Percentiles rank a stretch among this genome's conserved stretches.
phyloP scores from a whole-genome alignment of 2,113 vertebrate species.

The Rhagologus leucostigma region DNA sequence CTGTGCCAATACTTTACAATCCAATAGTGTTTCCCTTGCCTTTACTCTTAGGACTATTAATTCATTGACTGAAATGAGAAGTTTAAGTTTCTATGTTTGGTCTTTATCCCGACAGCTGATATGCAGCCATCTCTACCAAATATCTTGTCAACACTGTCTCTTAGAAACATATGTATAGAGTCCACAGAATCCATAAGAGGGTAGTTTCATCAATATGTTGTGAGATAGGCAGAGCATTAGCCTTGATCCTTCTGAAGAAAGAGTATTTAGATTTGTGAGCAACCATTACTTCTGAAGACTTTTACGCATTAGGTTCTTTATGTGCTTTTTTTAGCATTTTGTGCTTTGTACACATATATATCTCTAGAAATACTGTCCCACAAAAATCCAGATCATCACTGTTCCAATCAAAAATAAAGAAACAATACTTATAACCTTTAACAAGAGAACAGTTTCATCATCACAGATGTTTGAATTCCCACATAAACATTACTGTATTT shows the following conservation, averaged over 20 bases:
- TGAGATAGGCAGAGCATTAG: not conserved
- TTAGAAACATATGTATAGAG: not conserved
- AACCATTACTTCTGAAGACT: not conserved
- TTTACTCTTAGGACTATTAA: not conserved
- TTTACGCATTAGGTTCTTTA: not conserved
- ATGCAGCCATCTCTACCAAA: not conserved
- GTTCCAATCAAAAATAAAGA: not conserved
- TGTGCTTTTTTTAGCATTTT: too few species aligned
- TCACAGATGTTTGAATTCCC: not conserved
- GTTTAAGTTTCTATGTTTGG: not conserved
- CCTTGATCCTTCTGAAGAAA: not conserved
- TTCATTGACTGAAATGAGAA: not conserved
- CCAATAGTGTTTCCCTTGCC: not conserved
- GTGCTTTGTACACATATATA: not conserved
- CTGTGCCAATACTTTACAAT: not conserved
- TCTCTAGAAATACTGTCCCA: not conserved
- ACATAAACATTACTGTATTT: not conserved
- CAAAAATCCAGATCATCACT: not conserved
- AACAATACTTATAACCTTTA: not conserved
- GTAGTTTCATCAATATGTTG: not conserved
- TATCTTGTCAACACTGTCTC: not conserved
- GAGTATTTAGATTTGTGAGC: not conserved
- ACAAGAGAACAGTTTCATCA: not conserved
- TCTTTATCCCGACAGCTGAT: not conserved
- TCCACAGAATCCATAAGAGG: not conserved